Evolutionary conservation across 1,140 invertebrate species (phyloP).

Genomic region (Lasioglossum albipes): DNA sequence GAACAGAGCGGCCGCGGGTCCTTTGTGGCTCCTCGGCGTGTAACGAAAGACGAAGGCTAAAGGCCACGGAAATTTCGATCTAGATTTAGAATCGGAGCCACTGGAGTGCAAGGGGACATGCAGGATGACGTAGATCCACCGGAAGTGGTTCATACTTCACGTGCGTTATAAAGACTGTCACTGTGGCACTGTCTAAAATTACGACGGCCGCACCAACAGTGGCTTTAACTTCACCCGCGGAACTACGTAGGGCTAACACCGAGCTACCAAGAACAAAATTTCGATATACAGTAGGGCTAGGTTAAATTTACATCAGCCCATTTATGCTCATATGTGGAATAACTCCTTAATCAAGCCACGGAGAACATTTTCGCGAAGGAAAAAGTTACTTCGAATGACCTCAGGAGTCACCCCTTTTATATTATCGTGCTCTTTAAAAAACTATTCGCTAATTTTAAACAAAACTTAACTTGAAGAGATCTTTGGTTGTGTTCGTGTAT

Average conservation of each 20-base stretch:
- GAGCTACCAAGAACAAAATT: too few relatives aligned
- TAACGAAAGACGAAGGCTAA: constrained; percentile 56
- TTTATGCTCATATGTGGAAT: too few relatives aligned
- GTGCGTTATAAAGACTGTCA: constrained; percentile 67
- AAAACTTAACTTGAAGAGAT: too few relatives aligned
- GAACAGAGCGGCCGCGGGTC: neutral
- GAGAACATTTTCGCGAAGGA: too few relatives aligned
- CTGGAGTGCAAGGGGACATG: constrained; percentile 64
- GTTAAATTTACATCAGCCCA: too few relatives aligned
- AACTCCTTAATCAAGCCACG: too few relatives aligned
- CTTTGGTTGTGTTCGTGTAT: too few relatives aligned
- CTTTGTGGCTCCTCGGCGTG: constrained; percentile 15
- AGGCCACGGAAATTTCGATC: constrained; percentile 64
- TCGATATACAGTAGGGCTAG: too few relatives aligned
- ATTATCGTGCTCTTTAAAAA: too few relatives aligned
- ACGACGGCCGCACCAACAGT: constrained; percentile 52
- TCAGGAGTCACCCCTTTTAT: too few relatives aligned
- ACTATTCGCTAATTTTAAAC: too few relatives aligned
- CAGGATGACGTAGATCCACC: constrained; percentile 65
- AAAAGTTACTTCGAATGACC: too few relatives aligned
- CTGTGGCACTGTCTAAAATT: constrained; percentile 66
- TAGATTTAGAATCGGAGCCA: constrained; percentile 66
- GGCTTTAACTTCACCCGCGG: constrained; percentile 38
- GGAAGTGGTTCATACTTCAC: constrained; percentile 68
- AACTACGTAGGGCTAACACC: neutral